Conservation (phyloP, 2,888 invertebrate genomes). For the Conops quadrifasciatus region DNA sequence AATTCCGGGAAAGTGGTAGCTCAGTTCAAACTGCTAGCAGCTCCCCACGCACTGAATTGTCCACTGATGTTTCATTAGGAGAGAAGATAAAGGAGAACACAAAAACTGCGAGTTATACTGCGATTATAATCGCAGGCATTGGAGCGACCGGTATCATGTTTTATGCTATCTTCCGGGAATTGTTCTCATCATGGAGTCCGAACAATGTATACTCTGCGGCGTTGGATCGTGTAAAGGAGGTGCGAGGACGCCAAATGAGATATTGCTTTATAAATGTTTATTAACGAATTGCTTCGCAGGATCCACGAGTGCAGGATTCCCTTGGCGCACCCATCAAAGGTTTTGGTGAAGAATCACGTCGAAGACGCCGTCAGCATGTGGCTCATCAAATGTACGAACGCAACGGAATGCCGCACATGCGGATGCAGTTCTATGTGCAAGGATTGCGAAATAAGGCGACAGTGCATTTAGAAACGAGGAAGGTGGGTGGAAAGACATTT, state of each 20-base stretch:
- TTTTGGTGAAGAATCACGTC: slow-evolving; percentile 84
- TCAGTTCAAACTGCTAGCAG: slow-evolving; percentile 32
- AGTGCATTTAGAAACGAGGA: slow-evolving; percentile 85
- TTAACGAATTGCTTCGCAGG: slow-evolving; percentile 59
- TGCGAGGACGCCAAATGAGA: slow-evolving; percentile 51
- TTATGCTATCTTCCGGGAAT: slow-evolving; percentile 83
- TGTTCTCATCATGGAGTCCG: slow-evolving; percentile 88
- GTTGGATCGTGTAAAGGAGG: slow-evolving; percentile 76
- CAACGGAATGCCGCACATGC: slow-evolving; percentile 80
- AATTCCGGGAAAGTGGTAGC: not conserved
- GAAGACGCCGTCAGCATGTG: slow-evolving; percentile 85
- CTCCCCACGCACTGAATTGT: slow-evolving; percentile 50
- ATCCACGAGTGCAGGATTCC: slow-evolving; percentile 80
- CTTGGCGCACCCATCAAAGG: slow-evolving; percentile 90
- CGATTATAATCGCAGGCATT: slow-evolving; percentile 81
- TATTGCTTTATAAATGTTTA: not conserved
- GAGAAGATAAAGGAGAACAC: slow-evolving; percentile 89
- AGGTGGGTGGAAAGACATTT: slow-evolving; percentile 67
- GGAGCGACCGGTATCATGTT: slow-evolving; percentile 84
- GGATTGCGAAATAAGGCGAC: slow-evolving; percentile 83
- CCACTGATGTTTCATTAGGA: slow-evolving; percentile 72
- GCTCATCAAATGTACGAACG: slow-evolving; percentile 79
- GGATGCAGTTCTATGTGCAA: slow-evolving; percentile 91
- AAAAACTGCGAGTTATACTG: slow-evolving; percentile 86
- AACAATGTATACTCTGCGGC: slow-evolving; percentile 85